A percentile compares a stretch with the other conserved stretches of the same genome.
These are phyloP conservation scores for Haliclystus octoradiatus DNA, from an alignment of 30 jellyfish, hydroid and myxozoan species.

Conservation along the genomic window DNA sequence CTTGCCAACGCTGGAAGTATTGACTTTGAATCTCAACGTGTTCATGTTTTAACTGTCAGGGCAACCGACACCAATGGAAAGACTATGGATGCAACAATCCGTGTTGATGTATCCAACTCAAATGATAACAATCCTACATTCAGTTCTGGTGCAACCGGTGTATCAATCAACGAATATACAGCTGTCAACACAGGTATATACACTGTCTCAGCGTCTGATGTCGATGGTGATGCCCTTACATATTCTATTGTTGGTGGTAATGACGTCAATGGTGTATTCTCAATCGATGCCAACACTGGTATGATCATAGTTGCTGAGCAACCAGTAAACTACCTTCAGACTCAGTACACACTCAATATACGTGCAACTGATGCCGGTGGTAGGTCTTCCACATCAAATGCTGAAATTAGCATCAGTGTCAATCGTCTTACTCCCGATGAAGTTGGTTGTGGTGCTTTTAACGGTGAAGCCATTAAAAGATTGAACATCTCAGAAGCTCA, in stretches of 20 bases:
- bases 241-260: conserved; percentile 51
- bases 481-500: conserved; percentile 20
- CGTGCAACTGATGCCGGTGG: conserved; percentile 53
- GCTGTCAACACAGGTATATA: conserved; percentile 33
- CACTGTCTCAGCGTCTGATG: conserved; percentile 47
- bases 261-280: conserved; percentile 27
- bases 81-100: conserved; percentile 23
- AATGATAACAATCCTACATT: conserved; percentile 53
- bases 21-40: conserved; percentile 25
- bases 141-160: conserved; percentile 2
- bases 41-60: conserved; percentile 40
- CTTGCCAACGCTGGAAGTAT: not conserved
- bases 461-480: conserved; percentile 7
- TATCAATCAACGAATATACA: conserved; percentile 60
- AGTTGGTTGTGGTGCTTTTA: conserved; percentile 44
- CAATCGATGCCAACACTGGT: conserved; percentile 48
- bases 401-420: conserved; percentile 21
- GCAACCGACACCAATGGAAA: conserved; percentile 66
- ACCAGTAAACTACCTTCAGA: conserved; percentile 22
- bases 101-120: conserved; percentile 33
- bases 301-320: conserved; percentile 22
- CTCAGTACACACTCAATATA: conserved; percentile 16
- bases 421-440: conserved; percentile 29
- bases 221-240: conserved; percentile 32
- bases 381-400: conserved; percentile 10